Evolutionary conservation across 2,888 invertebrate genomes (phyloP).

Genomic region (Noctua janthe): DNA sequence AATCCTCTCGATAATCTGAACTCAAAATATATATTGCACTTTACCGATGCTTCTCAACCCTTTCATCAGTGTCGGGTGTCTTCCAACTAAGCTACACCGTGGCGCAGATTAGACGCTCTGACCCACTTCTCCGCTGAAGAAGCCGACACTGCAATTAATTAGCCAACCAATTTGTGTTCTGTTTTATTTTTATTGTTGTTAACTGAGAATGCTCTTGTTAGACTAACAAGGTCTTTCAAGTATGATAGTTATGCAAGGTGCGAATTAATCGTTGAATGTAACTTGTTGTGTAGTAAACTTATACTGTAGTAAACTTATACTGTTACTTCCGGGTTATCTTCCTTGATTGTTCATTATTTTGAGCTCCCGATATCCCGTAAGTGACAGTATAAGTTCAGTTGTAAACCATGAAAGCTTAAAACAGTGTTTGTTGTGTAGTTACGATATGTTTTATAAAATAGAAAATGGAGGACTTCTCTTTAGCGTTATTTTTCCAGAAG

Average conservation of each 20-base stretch:
- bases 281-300: neutral
- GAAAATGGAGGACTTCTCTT: neutral
- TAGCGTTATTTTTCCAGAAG: neutral
- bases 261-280: slow-evolving; percentile 31
- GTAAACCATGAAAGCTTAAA: no score
- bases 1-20: neutral
- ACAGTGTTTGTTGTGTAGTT: neutral
- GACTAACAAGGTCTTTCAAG: slow-evolving; percentile 38
- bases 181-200: slow-evolving; percentile 52
- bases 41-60: slow-evolving; percentile 24
- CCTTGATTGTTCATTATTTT: no score
- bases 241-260: slow-evolving; percentile 33
- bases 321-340: no score
- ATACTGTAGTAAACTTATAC: no score
- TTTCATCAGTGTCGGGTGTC: slow-evolving; percentile 35
- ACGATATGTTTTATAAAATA: slow-evolving; percentile 1
- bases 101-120: slow-evolving; percentile 54
- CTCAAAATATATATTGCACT: neutral
- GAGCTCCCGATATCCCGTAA: no score
- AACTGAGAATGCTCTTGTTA: slow-evolving; percentile 33
- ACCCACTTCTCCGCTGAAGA: slow-evolving; percentile 54
- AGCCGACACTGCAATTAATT: slow-evolving; percentile 64
- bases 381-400: no score
- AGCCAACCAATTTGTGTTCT: slow-evolving; percentile 46
- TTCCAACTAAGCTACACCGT: slow-evolving; percentile 58